Base-by-base conservation (phyloP, 2,888 invertebrate genomes). In the Xanthia icteritia region DNA sequence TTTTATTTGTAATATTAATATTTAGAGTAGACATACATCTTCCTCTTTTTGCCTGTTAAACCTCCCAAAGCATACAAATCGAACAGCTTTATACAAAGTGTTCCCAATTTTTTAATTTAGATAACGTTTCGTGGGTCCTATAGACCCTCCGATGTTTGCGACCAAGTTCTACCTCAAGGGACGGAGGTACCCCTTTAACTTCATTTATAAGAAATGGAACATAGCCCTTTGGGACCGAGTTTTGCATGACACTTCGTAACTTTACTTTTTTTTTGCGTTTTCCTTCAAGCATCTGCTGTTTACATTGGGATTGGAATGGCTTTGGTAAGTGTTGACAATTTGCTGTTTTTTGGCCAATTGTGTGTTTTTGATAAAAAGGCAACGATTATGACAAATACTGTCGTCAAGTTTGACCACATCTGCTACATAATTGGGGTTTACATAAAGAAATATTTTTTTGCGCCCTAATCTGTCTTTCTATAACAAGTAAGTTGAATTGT, bases 181-280 rank as follows among this genome's bases (percentile, higher is more conserved):
- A 88, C 77, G 61, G 84, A 83, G 89, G 89, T 87, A 90, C 94
- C 94, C 94, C 94, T 95, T 95, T 93, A 94, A 94, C 92, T 94
- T 93, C 92, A 92, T 93, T 94, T 93, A 93, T 93, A 93, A 92
- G 93, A 93, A 94, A 94, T 93, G 92, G 93, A 92, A 93, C 93
- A 91, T 86, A 75, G 84, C 90, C 93, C 91, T 85, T 54, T 76
- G 93, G 92, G 93, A 90, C 89, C 85, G 85, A 92, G 89, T 91
- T 94, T 94, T 92, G 92, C 92, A 93, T 93, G 92, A 92, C 92
- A 92, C 91, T 91, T 84, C 87, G 89, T 90, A 89, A 89, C 87
- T 88, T 88, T 82, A 81, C 77, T 75, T 87, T 86, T 77, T n/a
- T 79, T 76, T 54, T 69, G 72, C 81, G 77, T 77, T 84, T 84